Evolutionary conservation across 2,797 vertebrate genomes (phyloP).

Genomic region (Tenualosa ilisha): DNA sequence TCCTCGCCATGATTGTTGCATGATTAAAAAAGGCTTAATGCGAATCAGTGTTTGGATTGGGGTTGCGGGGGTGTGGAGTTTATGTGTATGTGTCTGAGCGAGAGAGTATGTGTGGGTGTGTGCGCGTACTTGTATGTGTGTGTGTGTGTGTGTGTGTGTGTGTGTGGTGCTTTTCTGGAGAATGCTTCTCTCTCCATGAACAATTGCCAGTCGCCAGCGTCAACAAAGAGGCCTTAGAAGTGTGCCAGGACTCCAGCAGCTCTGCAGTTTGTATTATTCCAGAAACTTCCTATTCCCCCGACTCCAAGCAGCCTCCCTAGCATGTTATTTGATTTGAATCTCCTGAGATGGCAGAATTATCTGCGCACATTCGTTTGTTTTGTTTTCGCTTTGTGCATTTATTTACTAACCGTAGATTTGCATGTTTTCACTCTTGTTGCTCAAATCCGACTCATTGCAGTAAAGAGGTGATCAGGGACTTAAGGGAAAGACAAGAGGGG

Average conservation of each 20-base stretch:
- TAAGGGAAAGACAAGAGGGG: background rate
- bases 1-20: slow-evolving; percentile 47
- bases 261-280: slow-evolving; percentile 45
- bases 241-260: slow-evolving; percentile 46
- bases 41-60: slow-evolving; percentile 42
- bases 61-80: background rate
- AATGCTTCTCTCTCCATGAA: slow-evolving; percentile 45
- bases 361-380: background rate
- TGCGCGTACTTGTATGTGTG: background rate
- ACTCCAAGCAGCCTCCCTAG: slow-evolving; percentile 29
- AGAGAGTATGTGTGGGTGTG: background rate
- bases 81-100: background rate
- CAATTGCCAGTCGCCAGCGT: slow-evolving; percentile 50
- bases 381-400: slow-evolving; percentile 24
- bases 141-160: background rate
- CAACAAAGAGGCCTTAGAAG: slow-evolving; percentile 52
- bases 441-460: background rate
- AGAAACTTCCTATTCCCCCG: slow-evolving; percentile 36
- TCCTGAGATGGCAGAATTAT: slow-evolving; percentile 25
- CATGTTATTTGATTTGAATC: slow-evolving; percentile 8
- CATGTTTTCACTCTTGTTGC: background rate
- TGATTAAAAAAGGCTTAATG: slow-evolving; percentile 49
- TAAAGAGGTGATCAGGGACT: slow-evolving; percentile 27
- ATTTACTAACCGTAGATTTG: slow-evolving; percentile 26
- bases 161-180: slow-evolving; percentile 36